phyloP scores from a whole-genome alignment of 2,113 vertebrate genomes.

The cat (Felis catus) region F.catus_Fca126_mat1.0 CM031425.1:34048501-34049000 shows the following conservation, averaged over 20 bases:
- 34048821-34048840: background rate
- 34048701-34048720: background rate
- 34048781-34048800: accelerated
- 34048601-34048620: background rate
- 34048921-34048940: constrained; percentile 35
- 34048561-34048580: background rate
- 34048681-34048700: background rate
- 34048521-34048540: background rate
- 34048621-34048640: background rate
- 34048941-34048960: constrained; percentile 66
- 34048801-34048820: background rate
- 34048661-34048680: background rate
- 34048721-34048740: background rate
- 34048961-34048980: constrained; percentile 64
- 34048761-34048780: background rate
- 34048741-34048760: background rate
- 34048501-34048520: background rate
- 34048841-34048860: background rate
- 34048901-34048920: constrained; percentile 27
- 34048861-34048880: background rate
- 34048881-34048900: background rate
- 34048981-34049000: constrained; percentile 70
- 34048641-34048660: background rate
- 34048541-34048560: constrained; percentile 16
- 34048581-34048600: background rate